These are phyloP conservation scores for Thryonomys swinderianus DNA, from an alignment of 2,113 vertebrate genomes.

Conservation along the genomic window DNA sequence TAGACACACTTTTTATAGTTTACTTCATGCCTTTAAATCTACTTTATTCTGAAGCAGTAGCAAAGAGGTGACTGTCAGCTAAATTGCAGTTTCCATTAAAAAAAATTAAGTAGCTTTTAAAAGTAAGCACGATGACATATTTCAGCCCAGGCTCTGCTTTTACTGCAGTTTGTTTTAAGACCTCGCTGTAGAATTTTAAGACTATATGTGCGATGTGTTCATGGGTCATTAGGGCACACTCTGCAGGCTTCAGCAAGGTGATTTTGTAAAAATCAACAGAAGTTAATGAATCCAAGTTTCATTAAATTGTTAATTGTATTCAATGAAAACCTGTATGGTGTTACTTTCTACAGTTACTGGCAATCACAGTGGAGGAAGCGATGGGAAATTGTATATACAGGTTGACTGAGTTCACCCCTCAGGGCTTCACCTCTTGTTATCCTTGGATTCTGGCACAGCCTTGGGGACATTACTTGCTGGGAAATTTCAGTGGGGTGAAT, in stretches of 20 bases:
- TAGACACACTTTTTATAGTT: neutral
- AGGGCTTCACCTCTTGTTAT: conserved; percentile 24
- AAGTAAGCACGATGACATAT: conserved; percentile 31
- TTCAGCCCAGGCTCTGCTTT: conserved; percentile 52
- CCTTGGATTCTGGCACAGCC: conserved; percentile 13
- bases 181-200: conserved; percentile 54
- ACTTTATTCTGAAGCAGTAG: conserved; percentile 24
- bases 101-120: conserved; percentile 64
- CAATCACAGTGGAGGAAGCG: conserved; percentile 3
- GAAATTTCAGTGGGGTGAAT: conserved; percentile 25
- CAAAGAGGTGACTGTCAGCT: conserved; percentile 49
- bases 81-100: conserved; percentile 47
- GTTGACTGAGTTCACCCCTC: conserved; percentile 1
- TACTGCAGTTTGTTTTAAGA: conserved; percentile 54
- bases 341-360: conserved; percentile 59
- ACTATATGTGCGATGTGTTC: neutral
- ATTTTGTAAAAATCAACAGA: conserved; percentile 52
- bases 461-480: neutral
- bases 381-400: conserved; percentile 55
- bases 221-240: conserved; percentile 51
- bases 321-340: neutral
- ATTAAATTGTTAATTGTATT: conserved; percentile 63
- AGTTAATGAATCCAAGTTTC: conserved; percentile 67
- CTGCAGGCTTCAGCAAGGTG: conserved; percentile 60
- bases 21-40: conserved; percentile 22